Percentiles rank a stretch among this genome's conserved stretches.
These are phyloP conservation scores for Pitangus sulphuratus DNA, from an alignment of 2,797 vertebrate species.

Conservation along the genomic window DNA sequence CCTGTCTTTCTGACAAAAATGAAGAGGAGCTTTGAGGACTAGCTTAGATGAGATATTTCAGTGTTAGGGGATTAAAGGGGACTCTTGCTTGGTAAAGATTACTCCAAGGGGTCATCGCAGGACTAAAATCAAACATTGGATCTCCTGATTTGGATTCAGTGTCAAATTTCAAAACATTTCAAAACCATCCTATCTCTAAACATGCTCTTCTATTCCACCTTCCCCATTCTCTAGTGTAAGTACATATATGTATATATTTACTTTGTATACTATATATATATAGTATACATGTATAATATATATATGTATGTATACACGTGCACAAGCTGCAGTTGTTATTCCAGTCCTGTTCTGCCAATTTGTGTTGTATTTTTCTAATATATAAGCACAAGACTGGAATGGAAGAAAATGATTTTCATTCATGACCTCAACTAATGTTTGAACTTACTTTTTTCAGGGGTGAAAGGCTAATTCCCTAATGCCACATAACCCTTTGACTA, in stretches of 20 bases:
- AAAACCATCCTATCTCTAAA: neutral
- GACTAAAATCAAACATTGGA: neutral
- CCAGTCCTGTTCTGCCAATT: neutral
- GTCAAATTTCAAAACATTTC: neutral
- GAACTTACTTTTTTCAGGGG: slow-evolving; percentile 3
- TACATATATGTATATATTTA: neutral
- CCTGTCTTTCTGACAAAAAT: neutral
- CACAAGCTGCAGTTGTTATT: neutral
- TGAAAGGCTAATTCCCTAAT: slow-evolving; percentile 44
- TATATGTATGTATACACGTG: neutral
- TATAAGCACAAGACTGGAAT: neutral
- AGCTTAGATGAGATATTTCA: neutral
- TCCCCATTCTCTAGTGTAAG: neutral
- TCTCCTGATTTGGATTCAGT: neutral
- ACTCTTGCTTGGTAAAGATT: neutral
- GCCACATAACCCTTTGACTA: neutral
- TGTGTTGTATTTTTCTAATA: neutral
- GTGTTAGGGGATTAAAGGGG: neutral
- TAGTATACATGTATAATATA: neutral
- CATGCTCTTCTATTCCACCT: neutral
- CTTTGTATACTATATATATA: neutral
- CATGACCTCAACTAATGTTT: neutral
- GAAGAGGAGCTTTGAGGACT: neutral
- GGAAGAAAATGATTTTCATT: slow-evolving; percentile 18
- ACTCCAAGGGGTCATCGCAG: neutral